These are phyloP conservation scores for Chalcosyrphus nemorum DNA, from an alignment of 2,888 invertebrate species.

Conservation along the genomic window DNA sequence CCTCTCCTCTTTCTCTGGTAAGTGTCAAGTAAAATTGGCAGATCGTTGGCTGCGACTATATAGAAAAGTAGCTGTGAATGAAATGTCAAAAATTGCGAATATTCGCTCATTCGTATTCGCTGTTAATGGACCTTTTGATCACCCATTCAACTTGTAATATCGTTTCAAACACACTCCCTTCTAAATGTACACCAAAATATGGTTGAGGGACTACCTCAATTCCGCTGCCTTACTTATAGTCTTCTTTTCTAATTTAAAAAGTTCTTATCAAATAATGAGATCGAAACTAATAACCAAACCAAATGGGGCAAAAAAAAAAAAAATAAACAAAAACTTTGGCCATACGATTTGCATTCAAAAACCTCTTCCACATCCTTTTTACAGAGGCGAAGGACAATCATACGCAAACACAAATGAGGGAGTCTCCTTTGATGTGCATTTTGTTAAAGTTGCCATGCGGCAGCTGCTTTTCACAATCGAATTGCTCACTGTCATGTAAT, in stretches of 20 bases:
- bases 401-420: slow-evolving; percentile 27
- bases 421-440: slow-evolving; percentile 40
- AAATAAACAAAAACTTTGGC: slow-evolving; percentile 37
- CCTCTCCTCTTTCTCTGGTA: too few species aligned
- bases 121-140: too few species aligned
- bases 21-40: too few species aligned
- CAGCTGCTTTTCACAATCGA: slow-evolving; percentile 51
- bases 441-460: slow-evolving; percentile 26
- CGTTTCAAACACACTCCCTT: not conserved
- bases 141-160: too few species aligned
- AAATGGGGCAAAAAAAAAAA: slow-evolving; percentile 38
- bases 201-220: not conserved
- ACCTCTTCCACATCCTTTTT: not conserved
- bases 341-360: not conserved
- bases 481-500: slow-evolving; percentile 51
- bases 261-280: slow-evolving; percentile 72
- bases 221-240: not conserved
- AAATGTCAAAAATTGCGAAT: too few species aligned
- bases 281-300: slow-evolving; percentile 63
- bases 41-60: too few species aligned
- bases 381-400: slow-evolving; percentile 13
- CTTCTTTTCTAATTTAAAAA: slow-evolving; percentile 55
- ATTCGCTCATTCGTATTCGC: too few species aligned
- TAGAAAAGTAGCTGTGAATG: too few species aligned
- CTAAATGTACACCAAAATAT: not conserved